Evolutionary conservation across 2,113 vertebrate genomes (phyloP), one percentile per base, ranked within the genome.

Genomic region (Edolisoma coerulescens): DNA sequence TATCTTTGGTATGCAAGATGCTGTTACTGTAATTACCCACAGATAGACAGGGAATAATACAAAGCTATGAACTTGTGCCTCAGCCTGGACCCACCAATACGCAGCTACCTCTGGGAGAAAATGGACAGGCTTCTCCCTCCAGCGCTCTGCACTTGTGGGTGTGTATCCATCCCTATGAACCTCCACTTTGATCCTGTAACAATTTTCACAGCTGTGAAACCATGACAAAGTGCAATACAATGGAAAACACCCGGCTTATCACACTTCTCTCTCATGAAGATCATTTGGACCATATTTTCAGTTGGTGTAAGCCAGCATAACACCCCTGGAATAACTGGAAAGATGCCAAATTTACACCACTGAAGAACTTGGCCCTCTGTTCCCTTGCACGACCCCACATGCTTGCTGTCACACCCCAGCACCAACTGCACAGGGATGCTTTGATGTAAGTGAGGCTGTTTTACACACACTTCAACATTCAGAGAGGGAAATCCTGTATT

Each of bases 391-490:
- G 0, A 33, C 22, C 21, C 13, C 2, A 35, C 7, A 30, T 0
- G 1, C 28, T 67, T 32, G 35, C 68, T 42, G 5, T 18, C 33
- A 7, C 6, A 42, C 12, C 16, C 10, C 45, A 57, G 54, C 3
- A 4, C 11, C 6, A 10, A 33, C 0, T 5, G 22, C 45, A 77
- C 28, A 12, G 0, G 0, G 12, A 18, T n/a, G 13, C 24, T 39
- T 4, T 6, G 10, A 39, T 10, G 0, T 28, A 11, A 67, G 3
- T 1, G 9, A 81, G 19, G 23, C 53, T 67, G 3, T 23, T 64
- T 54, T 7, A 42, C 19, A 37, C 24, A 28, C 8, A 2, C 10
- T 14, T 19, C 7, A 21, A 42, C 23, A 6, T 77, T 22, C 4
- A 8, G 32, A 42, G 37, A 49, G 20, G 18, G 10, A 64, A 49